These are phyloP conservation scores for Gymnobelideus leadbeateri DNA, from an alignment of 2,113 vertebrate genomes.

Conservation along the genomic window DNA sequence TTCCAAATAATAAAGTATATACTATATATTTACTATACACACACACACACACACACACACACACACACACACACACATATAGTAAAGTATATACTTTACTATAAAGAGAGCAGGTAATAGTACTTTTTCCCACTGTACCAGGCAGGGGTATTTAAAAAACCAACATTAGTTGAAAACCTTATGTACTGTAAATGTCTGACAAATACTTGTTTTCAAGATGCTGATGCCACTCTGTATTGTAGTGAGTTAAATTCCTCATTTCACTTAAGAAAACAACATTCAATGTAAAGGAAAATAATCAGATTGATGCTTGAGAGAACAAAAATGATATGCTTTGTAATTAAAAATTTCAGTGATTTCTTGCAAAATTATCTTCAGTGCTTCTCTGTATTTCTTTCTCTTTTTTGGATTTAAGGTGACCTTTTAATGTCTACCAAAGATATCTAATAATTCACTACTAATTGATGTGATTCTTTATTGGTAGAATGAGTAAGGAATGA, in stretches of 20 bases:
- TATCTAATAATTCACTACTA: not conserved
- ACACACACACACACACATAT: no score
- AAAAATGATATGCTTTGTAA: not conserved
- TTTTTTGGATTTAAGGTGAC: not conserved
- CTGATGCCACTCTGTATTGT: not conserved
- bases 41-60: no score
- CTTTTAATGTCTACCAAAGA: not conserved
- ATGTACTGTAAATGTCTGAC: not conserved
- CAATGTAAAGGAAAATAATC: not conserved
- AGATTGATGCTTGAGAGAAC: not conserved
- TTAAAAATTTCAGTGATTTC: not conserved
- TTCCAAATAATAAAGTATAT: no score
- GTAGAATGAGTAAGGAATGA: not conserved
- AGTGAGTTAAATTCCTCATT: not conserved
- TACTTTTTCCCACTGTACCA: not conserved
- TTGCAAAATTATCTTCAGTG: not conserved
- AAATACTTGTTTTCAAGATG: not conserved
- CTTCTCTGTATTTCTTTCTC: not conserved
- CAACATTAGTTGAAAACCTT: not conserved
- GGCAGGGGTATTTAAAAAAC: not conserved
- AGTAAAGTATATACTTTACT: no score
- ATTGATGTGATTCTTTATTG: not conserved
- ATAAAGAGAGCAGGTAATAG: no score
- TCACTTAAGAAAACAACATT: not conserved
- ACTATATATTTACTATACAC: no score